Percentiles rank a stretch among this genome's conserved stretches.
Evolutionary conservation across 2,797 vertebrate genomes (phyloP).

Genomic region (Myripristis murdjan): DNA sequence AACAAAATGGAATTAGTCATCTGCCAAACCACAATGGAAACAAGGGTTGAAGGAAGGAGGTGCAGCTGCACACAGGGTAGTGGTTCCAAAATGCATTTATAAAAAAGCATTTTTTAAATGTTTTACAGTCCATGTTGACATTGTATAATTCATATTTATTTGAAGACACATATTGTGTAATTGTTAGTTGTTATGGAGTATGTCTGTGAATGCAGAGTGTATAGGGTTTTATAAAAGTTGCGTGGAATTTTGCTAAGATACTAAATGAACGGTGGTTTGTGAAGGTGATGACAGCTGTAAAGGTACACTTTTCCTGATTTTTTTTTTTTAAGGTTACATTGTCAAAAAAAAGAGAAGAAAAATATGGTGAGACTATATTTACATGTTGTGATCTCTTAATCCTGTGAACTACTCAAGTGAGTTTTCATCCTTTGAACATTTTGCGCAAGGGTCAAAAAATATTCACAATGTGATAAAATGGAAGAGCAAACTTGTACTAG

Average conservation of each 20-base stretch:
- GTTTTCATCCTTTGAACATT: constrained; percentile 46
- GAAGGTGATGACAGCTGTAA: constrained; percentile 42
- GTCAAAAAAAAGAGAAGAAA: constrained; percentile 24
- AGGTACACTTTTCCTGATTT: constrained; percentile 68
- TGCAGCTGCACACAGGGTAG: constrained; percentile 2
- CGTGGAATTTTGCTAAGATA: constrained; percentile 57
- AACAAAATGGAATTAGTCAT: constrained; percentile 10
- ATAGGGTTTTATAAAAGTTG: constrained; percentile 63
- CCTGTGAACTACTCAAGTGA: constrained; percentile 7
- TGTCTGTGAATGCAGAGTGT: constrained; percentile 53
- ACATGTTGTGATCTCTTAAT: constrained; percentile 24
- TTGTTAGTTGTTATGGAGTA: constrained; percentile 57
- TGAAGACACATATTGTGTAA: constrained; percentile 60
- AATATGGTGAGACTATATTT: constrained; percentile 2
- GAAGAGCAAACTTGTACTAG: constrained; percentile 35
- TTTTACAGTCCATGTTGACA: constrained; percentile 29
- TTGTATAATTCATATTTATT: constrained; percentile 77
- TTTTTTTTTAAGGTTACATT: constrained; percentile 38
- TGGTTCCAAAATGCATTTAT: constrained; percentile 26
- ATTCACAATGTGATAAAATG: constrained; percentile 39
- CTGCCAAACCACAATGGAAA: constrained; percentile 29
- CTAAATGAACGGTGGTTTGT: constrained; percentile 37
- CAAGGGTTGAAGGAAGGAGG: not conserved
- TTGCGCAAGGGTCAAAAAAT: constrained; percentile 46
- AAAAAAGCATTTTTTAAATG: constrained; percentile 32